Evolutionary conservation across 1,140 invertebrate species (phyloP).

Genomic region (Drosophila trapezifrons): DNA sequence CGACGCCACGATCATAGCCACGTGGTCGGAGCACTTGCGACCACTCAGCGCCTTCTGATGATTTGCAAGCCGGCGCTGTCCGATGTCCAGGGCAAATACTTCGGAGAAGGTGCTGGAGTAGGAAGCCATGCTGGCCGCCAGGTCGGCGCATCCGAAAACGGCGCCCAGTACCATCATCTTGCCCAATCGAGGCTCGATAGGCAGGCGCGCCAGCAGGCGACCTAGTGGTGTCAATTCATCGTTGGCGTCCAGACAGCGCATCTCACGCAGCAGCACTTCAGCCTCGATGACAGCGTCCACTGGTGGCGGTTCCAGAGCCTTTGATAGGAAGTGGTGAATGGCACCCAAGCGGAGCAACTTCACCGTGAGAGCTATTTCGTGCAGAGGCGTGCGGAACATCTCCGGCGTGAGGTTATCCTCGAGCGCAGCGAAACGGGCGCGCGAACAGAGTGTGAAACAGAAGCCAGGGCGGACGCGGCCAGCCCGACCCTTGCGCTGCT

Average conservation of each 20-base stretch:
- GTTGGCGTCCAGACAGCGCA: slow-evolving; percentile 93
- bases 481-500: slow-evolving; percentile 95
- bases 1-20: slow-evolving; percentile 97
- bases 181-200: slow-evolving; percentile 95
- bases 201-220: slow-evolving; percentile 95
- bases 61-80: slow-evolving; percentile 88
- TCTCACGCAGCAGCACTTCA: slow-evolving; percentile 89
- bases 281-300: slow-evolving; percentile 97
- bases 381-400: slow-evolving; percentile 97
- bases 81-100: slow-evolving; percentile 90
- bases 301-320: slow-evolving; percentile 96
- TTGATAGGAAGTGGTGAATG: slow-evolving; percentile 96
- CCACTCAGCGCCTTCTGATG: slow-evolving; percentile 94
- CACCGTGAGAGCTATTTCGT: slow-evolving; percentile 93
- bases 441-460: slow-evolving; percentile 95
- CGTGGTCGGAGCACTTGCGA: slow-evolving; percentile 95
- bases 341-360: slow-evolving; percentile 92
- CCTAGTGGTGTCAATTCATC: slow-evolving; percentile 96
- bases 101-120: slow-evolving; percentile 96
- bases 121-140: slow-evolving; percentile 96
- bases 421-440: slow-evolving; percentile 89
- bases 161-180: slow-evolving; percentile 97
- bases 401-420: slow-evolving; percentile 97
- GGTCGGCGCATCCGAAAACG: slow-evolving; percentile 94
- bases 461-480: slow-evolving; percentile 94